A percentile compares a stretch with the other conserved stretches of the same genome.
Conservation (phyloP, 2,113 vertebrate species). For the Channa argus region DNA sequence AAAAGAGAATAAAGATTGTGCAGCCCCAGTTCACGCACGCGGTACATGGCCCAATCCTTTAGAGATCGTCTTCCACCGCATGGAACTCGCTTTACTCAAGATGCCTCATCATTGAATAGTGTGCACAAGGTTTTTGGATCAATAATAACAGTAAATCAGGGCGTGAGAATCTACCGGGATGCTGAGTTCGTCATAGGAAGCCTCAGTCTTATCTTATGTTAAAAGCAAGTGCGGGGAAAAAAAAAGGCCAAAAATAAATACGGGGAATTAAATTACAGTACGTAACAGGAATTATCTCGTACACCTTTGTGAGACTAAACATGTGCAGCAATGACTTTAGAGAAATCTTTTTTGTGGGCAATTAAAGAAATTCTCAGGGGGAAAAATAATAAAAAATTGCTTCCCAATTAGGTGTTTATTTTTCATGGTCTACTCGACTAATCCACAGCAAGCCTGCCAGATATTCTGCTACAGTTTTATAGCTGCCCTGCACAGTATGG, state of each 20-base stretch:
- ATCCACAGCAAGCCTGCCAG: conserved; percentile 41
- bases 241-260: conserved; percentile 35
- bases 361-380: conserved; percentile 23
- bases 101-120: no score
- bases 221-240: not conserved
- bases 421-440: conserved; percentile 61
- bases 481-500: conserved; percentile 4
- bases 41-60: no score
- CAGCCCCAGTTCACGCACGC: no score
- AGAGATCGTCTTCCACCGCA: no score
- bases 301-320: conserved; percentile 41
- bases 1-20: no score
- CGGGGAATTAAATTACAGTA: conserved; percentile 41
- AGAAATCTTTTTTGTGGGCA: conserved; percentile 19
- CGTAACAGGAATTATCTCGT: conserved; percentile 38
- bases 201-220: no score
- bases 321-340: conserved; percentile 11
- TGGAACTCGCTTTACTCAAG: no score
- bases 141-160: not conserved
- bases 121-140: no score
- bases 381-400: conserved; percentile 23
- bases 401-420: conserved; percentile 51
- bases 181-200: no score
- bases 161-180: no score
- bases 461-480: conserved; percentile 12